Base-by-base conservation (phyloP, 2,113 vertebrate species). In the Corvus moneduloides region DNA sequence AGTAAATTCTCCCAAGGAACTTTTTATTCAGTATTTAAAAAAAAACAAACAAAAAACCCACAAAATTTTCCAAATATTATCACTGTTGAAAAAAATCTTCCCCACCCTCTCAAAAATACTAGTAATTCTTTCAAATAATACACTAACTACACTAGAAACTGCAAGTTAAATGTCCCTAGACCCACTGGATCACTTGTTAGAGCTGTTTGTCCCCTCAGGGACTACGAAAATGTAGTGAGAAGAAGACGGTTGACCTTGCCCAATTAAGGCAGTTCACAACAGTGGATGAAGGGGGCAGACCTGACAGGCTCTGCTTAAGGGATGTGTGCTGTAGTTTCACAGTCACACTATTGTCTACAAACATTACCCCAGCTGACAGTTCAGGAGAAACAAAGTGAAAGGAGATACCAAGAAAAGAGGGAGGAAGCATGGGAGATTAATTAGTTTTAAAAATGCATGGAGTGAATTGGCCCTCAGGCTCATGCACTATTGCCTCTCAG, bases 171-270 rank as follows among this genome's bases (percentile, higher is more conserved):
- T 89, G 39, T 74, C 46, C 32, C 49, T 59, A 63, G 35, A 84
- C 54, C 28, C 48, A 62, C 21, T 11, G 20, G 69, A 79, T 87
- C 83, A 46, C n/a, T 94, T 56, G 35, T 10, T 71, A 52, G 59
- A 91, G 77, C 41, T 28, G 2, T 61, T 91, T 37, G 74, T 88
- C 30, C 74, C 88, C 84, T 80, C 46, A 26, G 90, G 93, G 91
- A 83, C 68, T 71, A 62, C 69, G 41, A 77, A 95, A 90, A 71
- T 41, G 13, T 66, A 54, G 54, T 86, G 79, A 89, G 73, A 94
- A 77, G 79, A 90, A 91, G 39, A 39, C 71, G n/a, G 58, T 89
- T 98, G 97, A 97, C 96, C 96, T 97, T 82, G 8, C 48, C 89
- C 96, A 97, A 95, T 98, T 97, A 98, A 81, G 63, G 44, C 49